These are phyloP conservation scores for Nibea coibor DNA, from an alignment of 2,113 vertebrate genomes.

Conservation along the genomic window DNA sequence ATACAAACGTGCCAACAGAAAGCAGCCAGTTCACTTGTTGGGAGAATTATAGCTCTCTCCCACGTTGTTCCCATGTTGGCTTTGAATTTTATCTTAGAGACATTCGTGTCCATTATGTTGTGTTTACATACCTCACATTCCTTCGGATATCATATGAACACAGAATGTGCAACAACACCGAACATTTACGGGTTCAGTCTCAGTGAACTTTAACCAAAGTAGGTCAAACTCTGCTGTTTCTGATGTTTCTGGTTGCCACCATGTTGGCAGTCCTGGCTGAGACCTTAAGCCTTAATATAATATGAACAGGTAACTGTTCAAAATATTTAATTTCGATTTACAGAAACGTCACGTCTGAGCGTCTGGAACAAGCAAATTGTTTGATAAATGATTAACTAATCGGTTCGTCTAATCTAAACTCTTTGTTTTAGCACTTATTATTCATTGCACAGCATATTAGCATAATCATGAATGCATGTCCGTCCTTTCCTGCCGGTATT, in stretches of 20 bases:
- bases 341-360: background rate
- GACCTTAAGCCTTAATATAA: too few relatives aligned
- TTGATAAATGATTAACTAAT: constrained; percentile 13
- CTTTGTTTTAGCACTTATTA: constrained; percentile 10
- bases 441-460: constrained; percentile 24
- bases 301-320: too few relatives aligned
- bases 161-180: background rate
- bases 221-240: too few relatives aligned
- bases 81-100: constrained; percentile 18
- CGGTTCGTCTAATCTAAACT: background rate
- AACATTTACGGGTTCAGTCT: background rate
- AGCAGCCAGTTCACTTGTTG: constrained; percentile 3
- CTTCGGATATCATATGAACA: constrained; percentile 6
- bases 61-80: background rate
- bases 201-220: background rate
- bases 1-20: constrained; percentile 10
- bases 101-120: background rate
- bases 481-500: background rate
- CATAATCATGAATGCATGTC: constrained; percentile 37
- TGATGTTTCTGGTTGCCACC: too few relatives aligned
- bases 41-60: constrained; percentile 14
- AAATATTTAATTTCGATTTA: background rate
- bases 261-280: too few relatives aligned
- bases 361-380: background rate
- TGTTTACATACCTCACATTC: constrained; percentile 31